Evolutionary conservation across 2,113 vertebrate species (phyloP).

Genomic region (Gasterosteus aculeatus): DNA sequence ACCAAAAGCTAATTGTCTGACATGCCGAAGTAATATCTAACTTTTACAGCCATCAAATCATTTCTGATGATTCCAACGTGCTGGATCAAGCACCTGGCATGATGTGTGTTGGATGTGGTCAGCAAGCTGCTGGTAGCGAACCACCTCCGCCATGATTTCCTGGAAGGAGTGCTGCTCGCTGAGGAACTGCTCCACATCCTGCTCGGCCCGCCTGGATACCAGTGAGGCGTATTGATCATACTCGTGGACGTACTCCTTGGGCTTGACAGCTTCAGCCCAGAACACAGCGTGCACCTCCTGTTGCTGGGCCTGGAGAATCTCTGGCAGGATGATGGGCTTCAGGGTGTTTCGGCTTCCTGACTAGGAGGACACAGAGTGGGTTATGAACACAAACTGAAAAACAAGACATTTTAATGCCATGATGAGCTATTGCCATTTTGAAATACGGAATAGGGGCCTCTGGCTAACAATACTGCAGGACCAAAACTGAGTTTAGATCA

Average conservation of each 20-base stretch:
- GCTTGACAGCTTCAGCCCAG: constrained; percentile 77
- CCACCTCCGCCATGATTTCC: constrained; percentile 82
- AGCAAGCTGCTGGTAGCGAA: constrained; percentile 82
- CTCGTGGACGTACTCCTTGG: constrained; percentile 78
- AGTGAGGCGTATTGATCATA: constrained; percentile 86
- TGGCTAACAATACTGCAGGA: neutral
- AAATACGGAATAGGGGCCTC: neutral
- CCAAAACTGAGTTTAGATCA: neutral
- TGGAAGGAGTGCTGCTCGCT: constrained; percentile 81
- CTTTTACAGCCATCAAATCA: neutral
- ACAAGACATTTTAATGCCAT: neutral
- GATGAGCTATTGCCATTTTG: neutral
- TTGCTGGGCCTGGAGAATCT: constrained; percentile 82
- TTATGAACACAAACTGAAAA: neutral
- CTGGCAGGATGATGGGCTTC: constrained; percentile 84
- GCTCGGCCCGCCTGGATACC: constrained; percentile 83
- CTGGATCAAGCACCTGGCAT: constrained; percentile 78
- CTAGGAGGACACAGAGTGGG: constrained; percentile 48
- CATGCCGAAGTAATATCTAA: neutral
- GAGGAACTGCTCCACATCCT: constrained; percentile 84
- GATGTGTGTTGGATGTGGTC: constrained; percentile 85
- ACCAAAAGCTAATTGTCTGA: neutral
- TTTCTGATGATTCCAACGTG: neutral
- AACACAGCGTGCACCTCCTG: constrained; percentile 80
- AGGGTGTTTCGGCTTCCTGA: constrained; percentile 71